phyloP scores from a whole-genome alignment of 1,140 invertebrate species.

The Panulirus ornatus region DNA sequence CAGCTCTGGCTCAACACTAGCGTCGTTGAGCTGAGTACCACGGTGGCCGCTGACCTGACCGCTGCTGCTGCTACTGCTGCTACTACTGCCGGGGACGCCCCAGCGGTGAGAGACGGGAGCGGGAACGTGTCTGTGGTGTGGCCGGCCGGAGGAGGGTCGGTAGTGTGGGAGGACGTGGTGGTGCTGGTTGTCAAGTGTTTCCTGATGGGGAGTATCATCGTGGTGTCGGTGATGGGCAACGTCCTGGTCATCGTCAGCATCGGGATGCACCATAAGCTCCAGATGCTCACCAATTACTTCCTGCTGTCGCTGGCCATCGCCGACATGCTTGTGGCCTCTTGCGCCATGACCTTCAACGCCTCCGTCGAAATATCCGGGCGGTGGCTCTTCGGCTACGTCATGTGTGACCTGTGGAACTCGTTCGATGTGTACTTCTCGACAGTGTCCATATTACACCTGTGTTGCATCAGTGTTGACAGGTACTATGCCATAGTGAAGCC shows the following conservation, averaged over 20 bases:
- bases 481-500: slow-evolving; percentile 93
- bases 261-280: slow-evolving; percentile 84
- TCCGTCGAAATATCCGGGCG: slow-evolving; percentile 87
- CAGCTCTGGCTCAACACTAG: slow-evolving; percentile 58
- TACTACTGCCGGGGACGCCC: background rate
- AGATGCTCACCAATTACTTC: slow-evolving; percentile 95
- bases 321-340: slow-evolving; percentile 94
- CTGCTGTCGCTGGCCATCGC: slow-evolving; percentile 95
- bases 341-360: slow-evolving; percentile 96
- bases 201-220: slow-evolving; percentile 89
- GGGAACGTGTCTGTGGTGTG: slow-evolving; percentile 39
- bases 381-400: slow-evolving; percentile 92
- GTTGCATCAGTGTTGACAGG: slow-evolving; percentile 92
- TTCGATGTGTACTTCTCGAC: slow-evolving; percentile 82
- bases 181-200: slow-evolving; percentile 82
- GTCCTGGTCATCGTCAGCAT: slow-evolving; percentile 90
- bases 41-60: background rate
- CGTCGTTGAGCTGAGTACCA: slow-evolving; percentile 20
- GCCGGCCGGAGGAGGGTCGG: slow-evolving; percentile 11
- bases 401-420: slow-evolving; percentile 97
- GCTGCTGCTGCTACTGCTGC: slow-evolving; percentile 13
- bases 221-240: slow-evolving; percentile 92
- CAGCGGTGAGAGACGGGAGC: slow-evolving; percentile 3
- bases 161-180: slow-evolving; percentile 44
- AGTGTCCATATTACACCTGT: slow-evolving; percentile 94